phyloP scores from a whole-genome alignment of 2,888 invertebrate genomes.

The Psylliodes chrysocephalus region DNA sequence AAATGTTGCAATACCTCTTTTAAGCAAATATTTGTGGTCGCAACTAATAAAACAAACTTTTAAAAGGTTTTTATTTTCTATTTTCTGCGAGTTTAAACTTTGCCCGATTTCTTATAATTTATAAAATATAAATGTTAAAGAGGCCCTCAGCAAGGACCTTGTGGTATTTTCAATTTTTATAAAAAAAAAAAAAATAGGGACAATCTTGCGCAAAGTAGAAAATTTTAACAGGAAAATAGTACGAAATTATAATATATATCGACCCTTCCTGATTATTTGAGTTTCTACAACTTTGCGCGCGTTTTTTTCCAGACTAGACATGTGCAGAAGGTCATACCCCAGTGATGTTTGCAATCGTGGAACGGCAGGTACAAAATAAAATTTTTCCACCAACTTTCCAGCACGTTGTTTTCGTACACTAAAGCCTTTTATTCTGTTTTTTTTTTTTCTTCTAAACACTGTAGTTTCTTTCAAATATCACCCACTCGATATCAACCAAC shows the following conservation, averaged over 20 bases:
- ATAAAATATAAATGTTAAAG: too few relatives aligned
- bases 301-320: constrained; percentile 91
- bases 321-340: constrained; percentile 96
- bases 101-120: too few relatives aligned
- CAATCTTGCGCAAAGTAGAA: background rate
- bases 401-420: constrained; percentile 41
- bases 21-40: background rate
- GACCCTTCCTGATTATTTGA: background rate
- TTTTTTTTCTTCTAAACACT: constrained; percentile 35
- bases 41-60: background rate
- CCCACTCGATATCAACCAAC: constrained; percentile 15
- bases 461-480: constrained; percentile 30
- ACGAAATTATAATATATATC: background rate
- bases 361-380: constrained; percentile 86
- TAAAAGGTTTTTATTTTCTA: background rate
- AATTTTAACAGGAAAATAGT: background rate
- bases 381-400: constrained; percentile 11
- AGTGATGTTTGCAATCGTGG: constrained; percentile 97
- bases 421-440: constrained; percentile 29
- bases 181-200: too few relatives aligned
- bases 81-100: constrained; percentile 10
- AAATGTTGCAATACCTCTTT: too few relatives aligned
- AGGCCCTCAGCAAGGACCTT: too few relatives aligned
- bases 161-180: constrained; percentile 1
- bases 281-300: constrained; percentile 49